Evolutionary conservation across 2,797 vertebrate species (phyloP), one percentile per base, ranked within the genome.

Genomic region (Sebastes matsubarae): DNA sequence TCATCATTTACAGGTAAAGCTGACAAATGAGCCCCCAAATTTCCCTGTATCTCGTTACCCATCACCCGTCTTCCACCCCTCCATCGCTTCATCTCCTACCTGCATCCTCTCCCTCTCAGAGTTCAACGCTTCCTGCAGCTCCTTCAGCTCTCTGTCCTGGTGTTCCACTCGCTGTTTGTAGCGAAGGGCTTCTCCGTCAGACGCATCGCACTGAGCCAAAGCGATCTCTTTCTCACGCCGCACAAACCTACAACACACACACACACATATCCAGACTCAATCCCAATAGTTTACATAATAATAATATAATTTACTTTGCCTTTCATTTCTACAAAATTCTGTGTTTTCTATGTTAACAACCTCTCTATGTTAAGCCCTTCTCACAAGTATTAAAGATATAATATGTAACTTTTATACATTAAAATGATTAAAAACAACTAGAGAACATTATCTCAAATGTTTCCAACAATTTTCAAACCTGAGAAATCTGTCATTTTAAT

Each of bases 191-290:
- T 99, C 97, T 79, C 97, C 96, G 60, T 99, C 97, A 1, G 95
- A 97, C 22, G 97, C 97, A 68, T 98, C 98, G 58, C 95, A 96
- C 18, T 89, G 96, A 0, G 97, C 97, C 94, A 98, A 87, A 0
- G 97, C 97, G 4, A 99, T 99, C 87, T 99, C 98, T 85, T 99
- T 99, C 86, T 99, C 98, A 59, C 96, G 93, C 4, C 98, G 97
- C 89, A 99, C 97, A 90, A 99, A 99, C 91, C 99, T 99, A 66
- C 13, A 77, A 18, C 18, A 68, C n/a, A 66, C 38, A 27, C 1
- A 63, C 29, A 72, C 6, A 38, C 34, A 32, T 13, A 36, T 32
- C 42, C 27, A 29, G 52, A 71, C n/a, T 50, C 38, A 24, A 9
- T 4, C 30, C 4, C 16, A 20, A 3, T 36, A 36, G 36, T 5